A percentile compares a stretch with the other conserved stretches of the same genome.
phyloP scores from a whole-genome alignment of 2,888 invertebrate genomes.

The Nomada ferruginata region DNA sequence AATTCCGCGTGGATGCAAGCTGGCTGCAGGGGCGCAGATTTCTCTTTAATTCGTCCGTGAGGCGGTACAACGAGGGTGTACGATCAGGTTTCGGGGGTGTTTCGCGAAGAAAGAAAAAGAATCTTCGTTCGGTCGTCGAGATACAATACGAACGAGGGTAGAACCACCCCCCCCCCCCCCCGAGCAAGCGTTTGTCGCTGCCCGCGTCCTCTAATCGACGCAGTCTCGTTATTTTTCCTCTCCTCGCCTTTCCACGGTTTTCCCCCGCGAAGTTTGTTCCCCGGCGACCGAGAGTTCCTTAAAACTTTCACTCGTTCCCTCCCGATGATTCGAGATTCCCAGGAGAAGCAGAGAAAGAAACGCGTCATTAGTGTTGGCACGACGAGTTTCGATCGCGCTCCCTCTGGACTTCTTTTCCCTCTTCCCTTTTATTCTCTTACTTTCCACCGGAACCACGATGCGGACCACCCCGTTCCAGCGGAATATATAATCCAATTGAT shows the following conservation, averaged over 20 bases:
- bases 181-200: slow-evolving; percentile 7
- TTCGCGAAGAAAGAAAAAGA: slow-evolving; percentile 24
- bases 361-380: slow-evolving; percentile 42
- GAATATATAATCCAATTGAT: slow-evolving; percentile 31
- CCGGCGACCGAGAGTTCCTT: slow-evolving; percentile 24
- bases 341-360: slow-evolving; percentile 23
- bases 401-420: slow-evolving; percentile 5
- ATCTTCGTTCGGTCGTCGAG: not conserved
- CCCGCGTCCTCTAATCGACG: slow-evolving; percentile 52
- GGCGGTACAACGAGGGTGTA: not conserved
- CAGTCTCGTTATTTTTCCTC: not conserved
- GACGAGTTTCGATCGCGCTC: slow-evolving; percentile 43
- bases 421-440: not conserved
- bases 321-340: slow-evolving; percentile 25
- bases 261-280: slow-evolving; percentile 10
- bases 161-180: not conserved
- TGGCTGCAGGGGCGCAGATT: slow-evolving; percentile 39
- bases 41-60: slow-evolving; percentile 40
- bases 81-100: not conserved
- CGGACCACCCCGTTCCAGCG: not conserved
- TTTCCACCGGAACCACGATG: not conserved
- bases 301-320: slow-evolving; percentile 28
- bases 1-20: slow-evolving; percentile 70
- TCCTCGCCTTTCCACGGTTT: not conserved
- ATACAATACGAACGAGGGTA: slow-evolving; percentile 26